These are phyloP conservation scores for Doris montereyensis DNA, from an alignment of 2,888 invertebrate genomes.

Conservation along the genomic window DNA sequence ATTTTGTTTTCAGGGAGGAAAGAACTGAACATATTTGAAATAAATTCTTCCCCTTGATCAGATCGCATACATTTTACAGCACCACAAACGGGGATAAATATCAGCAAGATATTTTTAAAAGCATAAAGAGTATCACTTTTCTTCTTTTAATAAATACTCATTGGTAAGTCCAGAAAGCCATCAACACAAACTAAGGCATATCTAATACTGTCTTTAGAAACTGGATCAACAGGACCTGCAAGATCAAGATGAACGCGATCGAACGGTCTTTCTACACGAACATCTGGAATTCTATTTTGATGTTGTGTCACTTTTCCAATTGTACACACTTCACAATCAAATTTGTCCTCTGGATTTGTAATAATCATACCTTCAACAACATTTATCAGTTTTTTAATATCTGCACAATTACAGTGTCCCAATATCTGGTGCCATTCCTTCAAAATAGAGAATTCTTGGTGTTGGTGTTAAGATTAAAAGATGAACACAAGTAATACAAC, in stretches of 20 bases:
- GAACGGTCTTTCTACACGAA: background rate
- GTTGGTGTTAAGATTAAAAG: background rate
- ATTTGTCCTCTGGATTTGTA: background rate
- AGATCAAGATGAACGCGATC: background rate
- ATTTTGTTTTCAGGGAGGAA: background rate
- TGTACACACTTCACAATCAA: constrained; percentile 15
- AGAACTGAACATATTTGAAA: background rate
- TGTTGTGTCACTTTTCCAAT: background rate
- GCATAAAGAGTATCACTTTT: background rate
- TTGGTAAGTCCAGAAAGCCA: background rate
- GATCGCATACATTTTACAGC: background rate
- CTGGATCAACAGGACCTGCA: background rate
- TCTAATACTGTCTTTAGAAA: background rate
- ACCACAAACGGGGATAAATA: background rate
- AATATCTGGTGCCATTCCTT: constrained; percentile 1
- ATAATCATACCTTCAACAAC: background rate
- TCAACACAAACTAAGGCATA: background rate
- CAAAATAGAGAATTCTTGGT: background rate
- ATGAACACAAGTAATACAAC: background rate
- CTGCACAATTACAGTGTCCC: background rate
- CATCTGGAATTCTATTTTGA: background rate
- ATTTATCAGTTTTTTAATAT: background rate
- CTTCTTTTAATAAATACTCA: background rate
- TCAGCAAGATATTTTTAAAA: background rate
- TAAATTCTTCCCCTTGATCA: background rate